Evolutionary conservation across 1,140 invertebrate species (phyloP).

Genomic region (Pogonognathellus flavescens): DNA sequence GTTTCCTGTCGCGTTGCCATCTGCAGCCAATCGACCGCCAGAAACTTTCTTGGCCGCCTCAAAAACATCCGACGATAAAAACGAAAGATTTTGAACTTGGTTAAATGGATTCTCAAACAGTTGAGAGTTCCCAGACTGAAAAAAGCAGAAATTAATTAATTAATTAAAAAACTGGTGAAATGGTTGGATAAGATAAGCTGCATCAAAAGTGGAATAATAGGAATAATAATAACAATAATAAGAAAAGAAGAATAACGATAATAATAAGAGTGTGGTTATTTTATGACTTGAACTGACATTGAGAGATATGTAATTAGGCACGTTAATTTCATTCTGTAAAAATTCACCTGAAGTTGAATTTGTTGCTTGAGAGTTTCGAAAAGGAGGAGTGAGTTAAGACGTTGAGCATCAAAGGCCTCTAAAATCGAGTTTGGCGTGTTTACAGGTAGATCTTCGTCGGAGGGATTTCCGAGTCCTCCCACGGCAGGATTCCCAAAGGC

Average conservation of each 20-base stretch:
- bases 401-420: slow-evolving; percentile 62
- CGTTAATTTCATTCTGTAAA: too few relatives aligned
- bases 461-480: slow-evolving; percentile 37
- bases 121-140: slow-evolving; percentile 8
- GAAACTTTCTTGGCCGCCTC: slow-evolving; percentile 45
- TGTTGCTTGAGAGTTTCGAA: slow-evolving; percentile 63
- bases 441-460: slow-evolving; percentile 48
- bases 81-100: slow-evolving; percentile 54
- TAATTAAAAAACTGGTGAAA: neutral
- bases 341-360: slow-evolving; percentile 26
- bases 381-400: slow-evolving; percentile 64
- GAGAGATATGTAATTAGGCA: too few relatives aligned
- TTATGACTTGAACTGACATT: too few relatives aligned
- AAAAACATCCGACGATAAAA: slow-evolving; percentile 35
- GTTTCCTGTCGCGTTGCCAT: neutral
- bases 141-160: slow-evolving; percentile 9
- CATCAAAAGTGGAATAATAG: too few relatives aligned
- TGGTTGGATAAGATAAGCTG: neutral
- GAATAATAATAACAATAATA: too few relatives aligned
- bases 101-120: slow-evolving; percentile 56
- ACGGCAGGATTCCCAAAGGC: slow-evolving; percentile 56
- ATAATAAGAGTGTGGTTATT: too few relatives aligned
- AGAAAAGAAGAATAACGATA: too few relatives aligned
- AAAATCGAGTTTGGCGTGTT: slow-evolving; percentile 19
- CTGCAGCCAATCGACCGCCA: neutral